These are phyloP conservation scores for Vultur gryphus DNA, from an alignment of 2,797 vertebrate species.

Conservation along the genomic window DNA sequence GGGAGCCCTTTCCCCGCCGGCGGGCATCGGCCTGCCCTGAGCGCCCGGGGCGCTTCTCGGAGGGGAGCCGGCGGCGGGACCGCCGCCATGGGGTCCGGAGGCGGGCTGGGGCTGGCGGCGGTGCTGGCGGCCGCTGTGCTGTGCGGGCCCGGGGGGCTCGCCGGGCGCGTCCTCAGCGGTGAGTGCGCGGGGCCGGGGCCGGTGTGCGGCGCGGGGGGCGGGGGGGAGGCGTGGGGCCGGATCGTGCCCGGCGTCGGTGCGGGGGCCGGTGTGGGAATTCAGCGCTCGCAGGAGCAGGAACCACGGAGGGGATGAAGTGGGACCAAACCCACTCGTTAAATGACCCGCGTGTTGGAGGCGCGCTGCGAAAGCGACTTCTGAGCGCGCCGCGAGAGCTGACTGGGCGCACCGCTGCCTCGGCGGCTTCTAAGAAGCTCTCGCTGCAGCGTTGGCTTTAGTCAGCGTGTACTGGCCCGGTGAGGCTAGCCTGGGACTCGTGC, in stretches of 20 bases:
- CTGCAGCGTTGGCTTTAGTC: rapidly evolving
- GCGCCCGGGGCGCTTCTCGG: neutral
- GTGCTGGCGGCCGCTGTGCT: conserved; percentile 50
- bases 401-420: neutral
- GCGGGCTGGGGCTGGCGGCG: neutral
- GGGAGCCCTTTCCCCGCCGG: rapidly evolving
- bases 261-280: neutral
- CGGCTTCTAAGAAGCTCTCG: neutral
- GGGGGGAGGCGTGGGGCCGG: neutral
- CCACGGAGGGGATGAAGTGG: neutral
- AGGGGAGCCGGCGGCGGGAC: neutral
- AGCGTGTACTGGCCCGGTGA: neutral
- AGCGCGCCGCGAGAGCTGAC: neutral
- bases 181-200: neutral
- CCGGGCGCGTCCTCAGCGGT: conserved; percentile 74
- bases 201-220: neutral
- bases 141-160: conserved; percentile 39
- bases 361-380: rapidly evolving
- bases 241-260: neutral
- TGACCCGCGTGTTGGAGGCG: neutral
- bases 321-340: rapidly evolving
- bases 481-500: rapidly evolving
- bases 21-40: neutral
- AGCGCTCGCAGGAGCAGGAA: neutral
- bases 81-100: neutral